Conservation (phyloP, 2,113 vertebrate genomes). For the Zosterops lateralis region DNA sequence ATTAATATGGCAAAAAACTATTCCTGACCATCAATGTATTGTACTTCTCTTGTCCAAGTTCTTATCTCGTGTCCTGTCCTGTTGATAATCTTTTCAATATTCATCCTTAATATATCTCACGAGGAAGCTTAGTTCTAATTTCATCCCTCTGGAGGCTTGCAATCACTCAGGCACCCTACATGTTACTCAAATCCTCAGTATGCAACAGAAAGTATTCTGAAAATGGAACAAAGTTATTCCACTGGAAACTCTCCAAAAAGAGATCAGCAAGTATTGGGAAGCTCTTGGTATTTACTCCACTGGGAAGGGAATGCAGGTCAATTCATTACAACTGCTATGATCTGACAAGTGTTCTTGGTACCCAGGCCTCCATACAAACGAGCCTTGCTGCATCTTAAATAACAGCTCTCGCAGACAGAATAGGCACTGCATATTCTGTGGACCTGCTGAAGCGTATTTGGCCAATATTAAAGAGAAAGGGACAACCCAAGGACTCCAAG, state of each 20-base stretch:
- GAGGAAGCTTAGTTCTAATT: background rate
- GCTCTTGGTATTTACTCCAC: background rate
- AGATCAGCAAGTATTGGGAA: background rate
- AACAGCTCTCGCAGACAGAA: background rate
- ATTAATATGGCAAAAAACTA: too few relatives aligned
- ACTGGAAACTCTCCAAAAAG: conserved; percentile 4
- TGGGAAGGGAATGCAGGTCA: background rate
- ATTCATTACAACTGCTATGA: background rate
- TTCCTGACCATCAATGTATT: background rate
- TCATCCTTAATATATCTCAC: background rate
- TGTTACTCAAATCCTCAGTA: background rate
- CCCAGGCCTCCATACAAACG: background rate
- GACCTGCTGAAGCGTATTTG: background rate
- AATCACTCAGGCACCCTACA: background rate
- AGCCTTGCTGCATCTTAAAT: background rate
- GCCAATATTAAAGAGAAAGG: background rate
- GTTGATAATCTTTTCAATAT: background rate
- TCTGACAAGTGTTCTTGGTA: background rate
- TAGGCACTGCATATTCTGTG: background rate
- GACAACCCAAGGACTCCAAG: background rate
- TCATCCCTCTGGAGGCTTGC: background rate
- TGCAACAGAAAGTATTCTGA: background rate
- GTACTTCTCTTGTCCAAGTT: background rate
- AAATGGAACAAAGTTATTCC: background rate
- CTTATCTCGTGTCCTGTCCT: background rate